These are phyloP conservation scores for Pristionchus entomophagus DNA, from an alignment of 2,888 invertebrate genomes.

Conservation along the genomic window DNA sequence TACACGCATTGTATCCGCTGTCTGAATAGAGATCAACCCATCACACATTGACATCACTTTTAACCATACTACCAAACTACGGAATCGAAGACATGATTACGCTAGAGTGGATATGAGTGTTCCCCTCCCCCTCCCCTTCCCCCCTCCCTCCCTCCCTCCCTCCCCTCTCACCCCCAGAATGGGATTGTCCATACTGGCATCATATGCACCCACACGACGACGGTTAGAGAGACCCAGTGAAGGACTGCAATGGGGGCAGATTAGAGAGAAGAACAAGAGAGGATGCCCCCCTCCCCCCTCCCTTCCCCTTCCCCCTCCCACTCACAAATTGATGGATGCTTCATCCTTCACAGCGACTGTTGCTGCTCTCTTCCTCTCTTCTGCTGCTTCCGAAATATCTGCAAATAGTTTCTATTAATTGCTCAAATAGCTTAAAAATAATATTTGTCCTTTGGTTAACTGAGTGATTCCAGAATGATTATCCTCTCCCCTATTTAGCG, in stretches of 20 bases:
- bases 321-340: neutral
- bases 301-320: neutral
- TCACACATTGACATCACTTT: neutral
- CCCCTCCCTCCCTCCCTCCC: neutral
- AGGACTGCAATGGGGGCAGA: neutral
- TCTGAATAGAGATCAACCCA: neutral
- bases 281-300: neutral
- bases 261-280: too few species aligned
- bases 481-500: too few species aligned
- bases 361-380: too few species aligned
- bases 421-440: too few species aligned
- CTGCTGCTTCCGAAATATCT: neutral
- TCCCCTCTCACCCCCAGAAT: neutral
- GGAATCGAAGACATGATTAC: neutral
- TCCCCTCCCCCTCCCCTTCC: too few species aligned
- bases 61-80: neutral
- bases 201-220: constrained; percentile 33
- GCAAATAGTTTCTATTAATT: neutral
- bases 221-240: neutral
- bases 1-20: neutral
- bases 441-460: too few species aligned
- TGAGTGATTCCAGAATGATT: too few species aligned
- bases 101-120: too few species aligned
- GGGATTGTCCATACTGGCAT: neutral
- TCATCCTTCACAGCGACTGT: neutral